Base-by-base conservation (phyloP, 1,140 invertebrate species). In the Ladona fulva region DNA sequence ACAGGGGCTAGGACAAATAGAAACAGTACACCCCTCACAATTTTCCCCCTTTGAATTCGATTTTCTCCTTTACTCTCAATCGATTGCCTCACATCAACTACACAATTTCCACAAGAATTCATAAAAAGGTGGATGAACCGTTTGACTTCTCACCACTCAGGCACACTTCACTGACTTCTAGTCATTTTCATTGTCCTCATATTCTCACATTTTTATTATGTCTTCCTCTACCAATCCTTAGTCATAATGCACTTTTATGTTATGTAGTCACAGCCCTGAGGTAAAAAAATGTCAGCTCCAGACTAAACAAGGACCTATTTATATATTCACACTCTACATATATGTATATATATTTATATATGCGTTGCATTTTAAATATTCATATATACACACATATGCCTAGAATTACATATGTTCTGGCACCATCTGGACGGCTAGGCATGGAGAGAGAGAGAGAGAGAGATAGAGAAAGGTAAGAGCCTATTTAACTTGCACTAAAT, bases 281-380 rank as follows among this genome's bases (percentile, higher is more conserved):
- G 52, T 66, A 66, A 66, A 66, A 52, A 66, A 66, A 66, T 19
- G 52, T 66, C 52, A 66, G 52, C 52, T 66, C 52, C 52, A 66
- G 52, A 66, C 52, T 66, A 66, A 66, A 66, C 52, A 66, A 19
- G 52, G 14, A 66, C 52, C 52, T 66, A 66, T 22, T 66, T 66
- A 66, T 66, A 66, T 66, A 66, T 66, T 66, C 52, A 66, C 52
- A 66, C 52, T 66, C 52, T 66, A 66, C 52, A 66, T 66, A 66
- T 16, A 66, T 66, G 52, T 66, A 66, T 22, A 66, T 66, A 66
- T 66, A 66, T 66, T 19, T 66, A 66, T 66, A 22, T 5, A 19
- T 66, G 14, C 52, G 14, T 66, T 66, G 14, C 14, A 66, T 19
- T 66, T 66, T 66, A 66, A 19, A 66, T 22, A 66, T 66, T 19